A percentile compares a stretch with the other conserved stretches of the same genome.
These are phyloP conservation scores for Amphimedon queenslandica DNA, from an alignment of 37 sponge, comb jelly and placozoan genomes.

Conservation along the genomic window DNA sequence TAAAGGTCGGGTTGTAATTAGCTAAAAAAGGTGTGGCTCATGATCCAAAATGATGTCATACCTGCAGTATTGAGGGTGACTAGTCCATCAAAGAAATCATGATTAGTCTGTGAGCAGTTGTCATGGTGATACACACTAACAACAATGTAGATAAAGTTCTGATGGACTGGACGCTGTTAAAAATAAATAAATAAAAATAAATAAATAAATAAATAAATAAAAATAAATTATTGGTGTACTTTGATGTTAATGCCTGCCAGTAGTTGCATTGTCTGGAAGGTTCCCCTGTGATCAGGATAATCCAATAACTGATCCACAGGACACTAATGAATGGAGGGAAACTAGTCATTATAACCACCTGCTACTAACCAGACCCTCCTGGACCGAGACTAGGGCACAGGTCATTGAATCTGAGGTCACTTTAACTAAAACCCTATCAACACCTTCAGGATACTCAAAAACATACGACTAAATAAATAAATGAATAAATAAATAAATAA, in stretches of 20 bases:
- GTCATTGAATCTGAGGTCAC: background rate
- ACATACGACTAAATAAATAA: background rate
- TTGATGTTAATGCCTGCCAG: slow-evolving; percentile 38
- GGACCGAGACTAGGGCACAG: background rate
- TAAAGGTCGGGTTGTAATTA: background rate
- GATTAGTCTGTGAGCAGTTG: background rate
- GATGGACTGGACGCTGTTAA: background rate
- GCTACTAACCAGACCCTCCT: background rate
- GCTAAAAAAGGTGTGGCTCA: no score
- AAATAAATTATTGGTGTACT: no score
- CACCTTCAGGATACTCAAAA: background rate
- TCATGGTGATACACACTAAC: slow-evolving; percentile 22
- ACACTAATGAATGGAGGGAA: no score
- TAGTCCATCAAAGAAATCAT: background rate
- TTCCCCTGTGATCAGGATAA: slow-evolving; percentile 48
- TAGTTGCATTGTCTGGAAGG: slow-evolving; percentile 53
- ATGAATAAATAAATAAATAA: background rate
- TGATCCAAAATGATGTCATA: no score
- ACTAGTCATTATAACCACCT: no score
- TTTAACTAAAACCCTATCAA: background rate
- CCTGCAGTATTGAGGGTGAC: background rate
- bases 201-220: no score
- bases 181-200: background rate
- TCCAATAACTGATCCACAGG: slow-evolving; percentile 49
- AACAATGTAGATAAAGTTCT: slow-evolving; percentile 23